These are phyloP conservation scores for Synanthedon vespiformis DNA, from an alignment of 2,888 invertebrate genomes.

Conservation along the genomic window DNA sequence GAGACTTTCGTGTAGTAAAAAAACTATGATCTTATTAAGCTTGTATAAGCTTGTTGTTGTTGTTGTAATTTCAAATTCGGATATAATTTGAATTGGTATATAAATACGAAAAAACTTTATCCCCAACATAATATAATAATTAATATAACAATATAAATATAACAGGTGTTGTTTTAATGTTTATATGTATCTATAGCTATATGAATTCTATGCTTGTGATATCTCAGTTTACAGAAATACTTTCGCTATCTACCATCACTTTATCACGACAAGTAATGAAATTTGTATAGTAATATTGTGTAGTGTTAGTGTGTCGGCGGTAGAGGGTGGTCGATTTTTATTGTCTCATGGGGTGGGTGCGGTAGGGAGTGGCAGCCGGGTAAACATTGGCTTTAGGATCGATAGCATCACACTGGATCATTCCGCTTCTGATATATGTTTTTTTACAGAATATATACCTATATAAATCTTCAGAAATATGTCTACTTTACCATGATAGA, in stretches of 20 bases:
- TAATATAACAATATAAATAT: too few species aligned
- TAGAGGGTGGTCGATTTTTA: constrained; percentile 59
- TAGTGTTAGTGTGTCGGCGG: constrained; percentile 30
- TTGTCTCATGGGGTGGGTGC: constrained; percentile 54
- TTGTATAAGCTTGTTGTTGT: too few species aligned
- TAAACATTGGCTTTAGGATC: constrained; percentile 58
- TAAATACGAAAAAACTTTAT: too few species aligned
- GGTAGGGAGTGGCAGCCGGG: constrained; percentile 52
- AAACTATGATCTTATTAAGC: too few species aligned
- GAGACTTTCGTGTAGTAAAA: too few species aligned
- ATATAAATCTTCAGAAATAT: too few species aligned
- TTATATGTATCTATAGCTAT: neutral
- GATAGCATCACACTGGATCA: constrained; percentile 43
- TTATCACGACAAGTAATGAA: neutral
- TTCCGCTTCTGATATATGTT: constrained; percentile 36
- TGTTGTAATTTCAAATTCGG: too few species aligned
- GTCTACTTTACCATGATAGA: too few species aligned
- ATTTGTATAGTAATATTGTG: constrained; percentile 11
- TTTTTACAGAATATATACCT: too few species aligned
- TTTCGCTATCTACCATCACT: neutral
- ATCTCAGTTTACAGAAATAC: neutral
- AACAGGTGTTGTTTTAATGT: neutral
- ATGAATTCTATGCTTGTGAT: neutral
- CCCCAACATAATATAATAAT: too few species aligned
- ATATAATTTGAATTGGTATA: too few species aligned